Evolutionary conservation across 2,888 invertebrate species (phyloP).

Genomic region (Clivina fossor): DNA sequence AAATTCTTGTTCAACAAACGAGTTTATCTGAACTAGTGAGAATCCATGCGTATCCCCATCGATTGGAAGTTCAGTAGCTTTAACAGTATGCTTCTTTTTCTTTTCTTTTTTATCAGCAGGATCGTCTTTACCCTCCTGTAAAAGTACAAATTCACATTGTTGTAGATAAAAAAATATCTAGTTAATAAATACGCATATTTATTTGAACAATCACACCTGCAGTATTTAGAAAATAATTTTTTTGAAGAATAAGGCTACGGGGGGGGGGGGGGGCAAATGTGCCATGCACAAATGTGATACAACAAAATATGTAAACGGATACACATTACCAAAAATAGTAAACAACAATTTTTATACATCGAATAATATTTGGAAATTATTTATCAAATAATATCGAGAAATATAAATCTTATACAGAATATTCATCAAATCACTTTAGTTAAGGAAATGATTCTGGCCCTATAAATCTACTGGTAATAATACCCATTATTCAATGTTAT

Average conservation of each 20-base stretch:
- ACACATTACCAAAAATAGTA: too few relatives aligned
- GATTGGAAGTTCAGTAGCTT: constrained; percentile 83
- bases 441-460: too few relatives aligned
- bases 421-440: too few relatives aligned
- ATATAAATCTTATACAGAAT: too few relatives aligned
- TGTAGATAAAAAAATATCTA: constrained; percentile 1
- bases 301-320: too few relatives aligned
- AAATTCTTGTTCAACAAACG: constrained; percentile 68
- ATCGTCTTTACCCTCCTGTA: constrained; percentile 56
- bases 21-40: constrained; percentile 70
- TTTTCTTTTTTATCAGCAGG: constrained; percentile 66
- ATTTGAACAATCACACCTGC: constrained; percentile 33
- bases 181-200: constrained; percentile 24
- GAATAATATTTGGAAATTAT: too few relatives aligned
- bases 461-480: too few relatives aligned
- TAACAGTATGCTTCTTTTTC: constrained; percentile 77
- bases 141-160: constrained; percentile 22
- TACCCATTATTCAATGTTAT: too few relatives aligned
- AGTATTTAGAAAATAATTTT: constrained; percentile 23
- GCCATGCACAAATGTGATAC: constrained; percentile 27
- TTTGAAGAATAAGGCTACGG: constrained; percentile 18
- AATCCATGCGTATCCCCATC: constrained; percentile 74
- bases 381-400: too few relatives aligned
- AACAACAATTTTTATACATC: too few relatives aligned
- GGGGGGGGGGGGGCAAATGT: too few relatives aligned